phyloP scores from a whole-genome alignment of 2,797 vertebrate genomes.

The Salarias fasciatus region DNA sequence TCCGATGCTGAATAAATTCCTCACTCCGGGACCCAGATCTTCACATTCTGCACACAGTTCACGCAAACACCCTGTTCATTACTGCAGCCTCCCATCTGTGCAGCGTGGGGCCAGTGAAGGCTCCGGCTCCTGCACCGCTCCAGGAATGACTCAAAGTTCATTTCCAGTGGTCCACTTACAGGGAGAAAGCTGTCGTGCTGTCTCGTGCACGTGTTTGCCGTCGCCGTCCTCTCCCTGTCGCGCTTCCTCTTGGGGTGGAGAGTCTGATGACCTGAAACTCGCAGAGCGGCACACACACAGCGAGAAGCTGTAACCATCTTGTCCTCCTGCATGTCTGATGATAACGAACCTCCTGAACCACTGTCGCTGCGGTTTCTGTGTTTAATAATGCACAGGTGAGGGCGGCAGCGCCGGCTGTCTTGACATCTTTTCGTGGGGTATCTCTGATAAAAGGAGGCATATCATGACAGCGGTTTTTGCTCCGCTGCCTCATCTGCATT shows the following conservation, averaged over 20 bases:
- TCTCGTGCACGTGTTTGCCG: conserved; percentile 15
- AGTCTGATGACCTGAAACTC: conserved; percentile 25
- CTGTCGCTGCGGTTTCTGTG: background rate
- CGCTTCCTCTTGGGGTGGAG: conserved; percentile 10
- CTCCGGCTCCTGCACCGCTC: conserved; percentile 43
- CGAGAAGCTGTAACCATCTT: conserved; percentile 3
- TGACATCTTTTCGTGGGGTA: background rate
- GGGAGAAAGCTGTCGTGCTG: conserved; percentile 9
- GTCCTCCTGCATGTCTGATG: conserved; percentile 3
- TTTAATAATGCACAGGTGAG: background rate
- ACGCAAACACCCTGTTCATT: conserved; percentile 38
- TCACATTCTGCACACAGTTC: conserved; percentile 26
- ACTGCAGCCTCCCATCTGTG: conserved; percentile 43
- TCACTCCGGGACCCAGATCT: conserved; percentile 15
- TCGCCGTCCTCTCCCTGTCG: conserved; percentile 17
- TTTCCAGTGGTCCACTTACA: conserved; percentile 29
- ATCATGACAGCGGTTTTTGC: background rate
- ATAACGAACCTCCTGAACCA: conserved; percentile 9
- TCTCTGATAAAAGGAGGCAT: background rate
- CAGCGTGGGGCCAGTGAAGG: conserved; percentile 25
- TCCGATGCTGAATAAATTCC: conserved; percentile 14
- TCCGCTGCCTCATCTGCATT: background rate
- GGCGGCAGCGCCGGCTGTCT: too few species aligned
- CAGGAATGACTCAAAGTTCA: conserved; percentile 30
- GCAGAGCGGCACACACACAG: background rate